These are phyloP conservation scores for Leucopsar rothschildi DNA, from an alignment of 2,113 vertebrate species.

Conservation along the genomic window DNA sequence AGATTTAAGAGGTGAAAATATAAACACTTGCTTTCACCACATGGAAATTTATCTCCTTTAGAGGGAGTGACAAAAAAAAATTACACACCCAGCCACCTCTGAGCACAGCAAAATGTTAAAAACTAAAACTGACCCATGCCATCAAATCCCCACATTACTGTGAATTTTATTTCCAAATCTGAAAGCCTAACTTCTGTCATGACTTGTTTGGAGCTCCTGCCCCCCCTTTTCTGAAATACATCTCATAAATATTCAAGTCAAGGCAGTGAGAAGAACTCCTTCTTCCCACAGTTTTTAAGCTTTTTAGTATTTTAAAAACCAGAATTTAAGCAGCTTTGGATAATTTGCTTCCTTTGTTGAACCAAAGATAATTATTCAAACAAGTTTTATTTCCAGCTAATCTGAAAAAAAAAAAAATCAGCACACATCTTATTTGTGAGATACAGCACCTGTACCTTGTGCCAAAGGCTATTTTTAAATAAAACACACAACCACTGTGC, in stretches of 20 bases:
- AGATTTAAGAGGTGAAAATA: background rate
- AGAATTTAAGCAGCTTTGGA: background rate
- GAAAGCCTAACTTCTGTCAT: background rate
- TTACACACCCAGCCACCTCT: background rate
- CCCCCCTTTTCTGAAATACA: rapidly evolving
- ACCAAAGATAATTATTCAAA: background rate
- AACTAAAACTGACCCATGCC: background rate
- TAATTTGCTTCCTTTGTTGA: background rate
- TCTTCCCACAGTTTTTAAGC: background rate
- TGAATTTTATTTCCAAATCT: background rate
- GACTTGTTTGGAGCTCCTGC: background rate
- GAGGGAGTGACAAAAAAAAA: background rate
- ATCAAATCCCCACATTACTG: background rate
- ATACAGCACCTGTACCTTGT: background rate
- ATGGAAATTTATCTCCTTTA: background rate
- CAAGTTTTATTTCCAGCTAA: background rate
- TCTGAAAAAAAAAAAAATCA: background rate
- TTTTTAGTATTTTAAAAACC: background rate
- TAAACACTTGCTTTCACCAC: rapidly evolving
- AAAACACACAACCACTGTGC: background rate
- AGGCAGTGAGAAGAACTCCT: background rate
- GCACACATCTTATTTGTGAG: background rate
- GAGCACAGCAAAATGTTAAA: background rate
- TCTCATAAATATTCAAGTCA: background rate
- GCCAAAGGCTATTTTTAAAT: background rate